Evolutionary conservation across 2,888 invertebrate genomes (phyloP), one percentile per base, ranked within the genome.

Genomic region (Sceliomorpha sp.): DNA sequence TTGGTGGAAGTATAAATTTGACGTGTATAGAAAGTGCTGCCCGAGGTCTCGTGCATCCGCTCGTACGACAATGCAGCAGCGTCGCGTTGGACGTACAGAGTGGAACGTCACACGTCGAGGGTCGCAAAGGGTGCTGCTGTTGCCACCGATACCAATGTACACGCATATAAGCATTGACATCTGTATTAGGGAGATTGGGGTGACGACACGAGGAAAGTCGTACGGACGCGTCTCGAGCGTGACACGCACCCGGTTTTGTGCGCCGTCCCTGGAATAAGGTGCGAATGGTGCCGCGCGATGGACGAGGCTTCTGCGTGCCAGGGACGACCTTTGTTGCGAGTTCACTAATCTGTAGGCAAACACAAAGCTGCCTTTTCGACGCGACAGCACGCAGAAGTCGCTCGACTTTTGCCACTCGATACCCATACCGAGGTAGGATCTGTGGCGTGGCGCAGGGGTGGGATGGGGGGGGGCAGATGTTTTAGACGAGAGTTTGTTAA

Each of bases 131-230:
- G n/a, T n/a, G n/a, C n/a, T n/a, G n/a, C n/a, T n/a, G n/a, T n/a
- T 44, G 62, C 42, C 39, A 32, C 51, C 42, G 62, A 20, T n/a
- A n/a, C n/a, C 20, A 5, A 20, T 51, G 50, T 55, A 50, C 72
- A 42, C 63, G 68, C 72, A 60, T 70, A 74, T 76, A 72, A 20
- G 74, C 78, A 71, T 77, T 87, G 87, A 87, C 86, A 86, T 87
- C 87, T 86, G 87, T 86, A 87, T 87, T 87, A 87, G 82, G 82
- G 76, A 80, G 82, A 84, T 84, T 84, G 82, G 79, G 81, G 75
- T 72, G 73, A 70, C 59, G 36, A 45, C 27, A 36, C 17, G 24
- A 42, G 47, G 44, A 51, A 72, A 69, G 78, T 69, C 70, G 40
- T 58, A 27, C 32, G 42, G 40, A 45, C 59, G 40, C 27, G 66